These are phyloP conservation scores for Coenonympha arcania DNA, from an alignment of 2,888 invertebrate species.

Conservation along the genomic window DNA sequence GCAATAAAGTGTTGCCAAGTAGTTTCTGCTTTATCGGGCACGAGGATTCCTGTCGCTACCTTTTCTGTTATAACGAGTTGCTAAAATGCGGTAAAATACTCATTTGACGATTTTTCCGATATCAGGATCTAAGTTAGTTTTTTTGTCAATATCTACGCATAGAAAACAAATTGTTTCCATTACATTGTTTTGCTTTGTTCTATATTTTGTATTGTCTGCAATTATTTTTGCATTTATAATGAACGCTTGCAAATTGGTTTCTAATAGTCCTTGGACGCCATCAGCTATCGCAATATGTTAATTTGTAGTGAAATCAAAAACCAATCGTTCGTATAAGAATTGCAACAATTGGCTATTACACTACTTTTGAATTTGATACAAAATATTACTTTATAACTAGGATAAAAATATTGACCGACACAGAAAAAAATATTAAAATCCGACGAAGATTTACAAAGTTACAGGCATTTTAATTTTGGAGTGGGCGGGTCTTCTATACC, in stretches of 20 bases:
- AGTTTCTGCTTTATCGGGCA: not conserved
- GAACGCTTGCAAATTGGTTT: not conserved
- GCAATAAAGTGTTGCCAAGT: not conserved
- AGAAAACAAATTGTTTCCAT: no score
- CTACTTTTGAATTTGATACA: no score
- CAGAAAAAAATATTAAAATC: no score
- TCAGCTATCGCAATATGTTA: slow-evolving; percentile 2
- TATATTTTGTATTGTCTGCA: not conserved
- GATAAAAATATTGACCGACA: no score
- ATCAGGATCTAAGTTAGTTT: not conserved
- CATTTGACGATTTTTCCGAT: not conserved
- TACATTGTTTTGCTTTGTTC: not conserved
- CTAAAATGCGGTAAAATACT: not conserved
- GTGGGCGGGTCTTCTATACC: no score
- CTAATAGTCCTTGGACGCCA: slow-evolving; percentile 1
- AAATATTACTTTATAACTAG: no score
- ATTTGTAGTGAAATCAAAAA: slow-evolving; percentile 31
- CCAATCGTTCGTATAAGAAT: slow-evolving; percentile 55
- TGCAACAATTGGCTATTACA: no score
- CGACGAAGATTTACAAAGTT: no score
- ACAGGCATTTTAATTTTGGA: no score
- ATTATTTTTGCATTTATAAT: not conserved
- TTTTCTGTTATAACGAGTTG: not conserved
- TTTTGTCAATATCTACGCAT: no score
- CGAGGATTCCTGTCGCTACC: not conserved